Base-by-base conservation (phyloP, 2,888 invertebrate species). In the Eurytoma adleriae region DNA sequence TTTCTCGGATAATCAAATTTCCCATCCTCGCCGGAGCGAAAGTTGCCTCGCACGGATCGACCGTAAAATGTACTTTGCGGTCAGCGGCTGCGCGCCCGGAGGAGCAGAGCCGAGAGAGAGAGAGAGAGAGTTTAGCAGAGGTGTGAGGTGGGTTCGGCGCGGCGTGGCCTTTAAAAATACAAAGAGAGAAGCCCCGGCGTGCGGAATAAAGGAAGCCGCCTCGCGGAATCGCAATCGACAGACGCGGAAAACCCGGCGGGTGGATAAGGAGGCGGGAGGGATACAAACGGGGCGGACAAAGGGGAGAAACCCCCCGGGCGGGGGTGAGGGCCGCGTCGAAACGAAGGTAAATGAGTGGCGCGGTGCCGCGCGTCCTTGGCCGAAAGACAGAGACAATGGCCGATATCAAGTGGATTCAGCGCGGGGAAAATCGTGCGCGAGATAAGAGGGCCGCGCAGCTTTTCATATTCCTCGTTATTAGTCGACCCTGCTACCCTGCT, bases 11-110 rank as follows among this genome's bases (percentile, higher is more conserved):
- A 79, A 79, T 79, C 75, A 79, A 79, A 79, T 71, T 79, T 75
- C 66, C 57, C 64, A 20, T 54, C 54, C 67, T 30, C 10, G 13
- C n/a, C 57, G 18, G 61, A 18, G 68, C 2, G 20, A 18, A 56
- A n/a, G 67, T n/a, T 52, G 12, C 13, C 20, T n/a, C 70, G 64
- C 75, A 75, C 79, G 79, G 30, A 75, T 75, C 79, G 79, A 71
- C 70, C 79, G 79, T 79, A 79, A 75, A 79, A 79, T 75, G 75
- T 75, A 75, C 75, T 79, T 71, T 75, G 79, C 40, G 75, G 79
- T 79, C 68, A 69, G 73, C 57, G 64, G 30, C 62, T 20, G 20
- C n/a, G 67, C 13, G 16, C 5, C 16, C 10, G n/a, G 18, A 30
- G n/a, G n/a, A n/a, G 13, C n/a, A 30, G 62, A 69, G 56, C 40